Evolutionary conservation across 1,140 invertebrate genomes (phyloP).

Genomic region (Parapsyche elsis): DNA sequence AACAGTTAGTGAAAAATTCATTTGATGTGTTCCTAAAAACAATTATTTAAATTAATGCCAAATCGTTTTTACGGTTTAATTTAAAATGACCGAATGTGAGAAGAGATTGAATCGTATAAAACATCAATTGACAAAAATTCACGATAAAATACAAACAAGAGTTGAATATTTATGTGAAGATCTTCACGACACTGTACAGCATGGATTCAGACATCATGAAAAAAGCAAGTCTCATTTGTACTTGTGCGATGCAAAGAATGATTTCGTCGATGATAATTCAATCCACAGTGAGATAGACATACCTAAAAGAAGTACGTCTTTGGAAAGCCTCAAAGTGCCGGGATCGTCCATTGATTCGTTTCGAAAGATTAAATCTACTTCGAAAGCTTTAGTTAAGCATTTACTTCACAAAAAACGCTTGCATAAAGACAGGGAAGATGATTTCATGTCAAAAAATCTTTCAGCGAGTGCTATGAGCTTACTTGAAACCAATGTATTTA

Average conservation of each 20-base stretch:
- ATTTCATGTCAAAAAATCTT: conserved; percentile 3
- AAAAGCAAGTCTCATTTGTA: neutral
- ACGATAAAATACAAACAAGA: conserved; percentile 63
- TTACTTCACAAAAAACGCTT: conserved; percentile 27
- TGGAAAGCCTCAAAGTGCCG: conserved; percentile 31
- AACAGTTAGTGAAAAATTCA: no score
- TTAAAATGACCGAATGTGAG: conserved; percentile 49
- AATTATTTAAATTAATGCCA: no score
- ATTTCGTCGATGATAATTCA: no score
- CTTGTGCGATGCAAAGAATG: neutral
- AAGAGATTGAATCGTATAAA: conserved; percentile 64
- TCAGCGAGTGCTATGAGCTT: conserved; percentile 49
- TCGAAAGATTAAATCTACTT: conserved; percentile 33
- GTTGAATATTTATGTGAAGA: conserved; percentile 65
- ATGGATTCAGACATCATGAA: conserved; percentile 55
- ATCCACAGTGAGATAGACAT: neutral
- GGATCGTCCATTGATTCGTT: neutral
- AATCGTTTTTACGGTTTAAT: neutral
- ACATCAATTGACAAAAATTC: conserved; percentile 60
- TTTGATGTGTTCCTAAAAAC: no score
- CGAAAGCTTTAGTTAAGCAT: conserved; percentile 49
- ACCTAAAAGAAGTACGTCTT: conserved; percentile 36
- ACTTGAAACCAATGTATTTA: conserved; percentile 34
- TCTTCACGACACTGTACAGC: conserved; percentile 62
- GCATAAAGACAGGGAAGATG: conserved; percentile 18